A percentile compares a stretch with the other conserved stretches of the same genome.
Evolutionary conservation across 2,113 vertebrate species (phyloP).

Genomic region (Ancistrus triradiatus): DNA sequence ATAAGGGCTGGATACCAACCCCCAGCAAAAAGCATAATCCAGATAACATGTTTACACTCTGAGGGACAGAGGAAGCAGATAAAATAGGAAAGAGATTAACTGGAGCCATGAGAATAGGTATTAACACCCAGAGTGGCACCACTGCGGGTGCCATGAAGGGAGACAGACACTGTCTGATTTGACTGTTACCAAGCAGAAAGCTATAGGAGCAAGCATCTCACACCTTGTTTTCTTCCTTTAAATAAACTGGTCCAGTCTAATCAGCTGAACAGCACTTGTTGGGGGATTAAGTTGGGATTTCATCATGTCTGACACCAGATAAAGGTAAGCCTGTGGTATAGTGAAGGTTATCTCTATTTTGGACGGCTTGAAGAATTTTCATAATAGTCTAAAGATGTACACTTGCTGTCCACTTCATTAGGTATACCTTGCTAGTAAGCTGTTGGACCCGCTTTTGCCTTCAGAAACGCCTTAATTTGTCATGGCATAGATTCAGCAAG

Average conservation of each 20-base stretch:
- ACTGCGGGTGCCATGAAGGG: neutral
- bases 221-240: slow-evolving; percentile 13
- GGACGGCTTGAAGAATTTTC: too few species aligned
- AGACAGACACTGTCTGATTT: neutral
- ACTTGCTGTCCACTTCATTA: too few species aligned
- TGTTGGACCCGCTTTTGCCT: too few species aligned
- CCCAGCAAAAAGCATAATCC: slow-evolving; percentile 22
- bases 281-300: slow-evolving; percentile 33
- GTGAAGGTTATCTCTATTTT: neutral
- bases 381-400: too few species aligned
- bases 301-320: slow-evolving; percentile 12
- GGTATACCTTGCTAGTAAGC: too few species aligned
- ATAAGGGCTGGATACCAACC: slow-evolving; percentile 32
- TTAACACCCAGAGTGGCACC: neutral
- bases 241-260: slow-evolving; percentile 18
- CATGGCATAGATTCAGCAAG: too few species aligned
- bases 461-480: too few species aligned
- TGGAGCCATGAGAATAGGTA: neutral
- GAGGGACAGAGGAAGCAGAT: neutral
- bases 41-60: slow-evolving; percentile 16
- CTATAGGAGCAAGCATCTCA: slow-evolving; percentile 5
- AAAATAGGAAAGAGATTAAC: neutral
- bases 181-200: neutral
- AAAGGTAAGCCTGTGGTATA: neutral
- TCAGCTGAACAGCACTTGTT: slow-evolving; percentile 8